phyloP scores from a whole-genome alignment of 2,888 invertebrate genomes.

The Drosophila testacea region DNA sequence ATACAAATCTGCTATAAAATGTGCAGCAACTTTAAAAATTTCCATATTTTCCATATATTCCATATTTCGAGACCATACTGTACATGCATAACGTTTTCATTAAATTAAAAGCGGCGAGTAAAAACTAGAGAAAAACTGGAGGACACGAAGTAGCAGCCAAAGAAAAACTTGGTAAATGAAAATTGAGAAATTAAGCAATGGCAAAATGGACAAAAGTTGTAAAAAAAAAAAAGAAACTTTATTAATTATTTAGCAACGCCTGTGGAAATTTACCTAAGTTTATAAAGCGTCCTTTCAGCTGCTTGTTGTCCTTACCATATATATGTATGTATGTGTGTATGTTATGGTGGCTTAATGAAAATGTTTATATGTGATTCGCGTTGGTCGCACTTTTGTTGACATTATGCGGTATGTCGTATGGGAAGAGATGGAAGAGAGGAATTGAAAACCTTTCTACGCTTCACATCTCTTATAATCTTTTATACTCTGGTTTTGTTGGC shows the following conservation, averaged over 20 bases:
- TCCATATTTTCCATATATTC: no score
- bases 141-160: not conserved
- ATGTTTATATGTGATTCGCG: constrained; percentile 22
- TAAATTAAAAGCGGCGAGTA: constrained; percentile 51
- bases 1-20: not conserved
- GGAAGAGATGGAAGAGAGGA: constrained; percentile 11
- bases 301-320: constrained; percentile 2
- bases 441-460: constrained; percentile 32
- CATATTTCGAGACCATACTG: constrained; percentile 2
- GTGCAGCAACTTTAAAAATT: not conserved
- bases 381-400: constrained; percentile 7
- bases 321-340: not conserved
- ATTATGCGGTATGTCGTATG: constrained; percentile 9
- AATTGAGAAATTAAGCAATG: constrained; percentile 31
- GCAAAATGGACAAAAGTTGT: constrained; percentile 28
- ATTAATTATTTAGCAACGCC: constrained; percentile 58
- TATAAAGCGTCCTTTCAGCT: constrained; percentile 13
- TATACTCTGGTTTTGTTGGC: constrained; percentile 33
- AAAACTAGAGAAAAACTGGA: constrained; percentile 4
- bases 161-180: constrained; percentile 32
- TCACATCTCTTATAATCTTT: constrained; percentile 38
- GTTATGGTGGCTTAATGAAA: constrained; percentile 5
- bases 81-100: constrained; percentile 45
- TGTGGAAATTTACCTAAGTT: constrained; percentile 35
- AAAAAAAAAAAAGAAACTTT: constrained; percentile 33